Evolutionary conservation across 2,113 vertebrate genomes (phyloP), one percentile per base, ranked within the genome.

Genomic region (Microcebus jonahi): DNA sequence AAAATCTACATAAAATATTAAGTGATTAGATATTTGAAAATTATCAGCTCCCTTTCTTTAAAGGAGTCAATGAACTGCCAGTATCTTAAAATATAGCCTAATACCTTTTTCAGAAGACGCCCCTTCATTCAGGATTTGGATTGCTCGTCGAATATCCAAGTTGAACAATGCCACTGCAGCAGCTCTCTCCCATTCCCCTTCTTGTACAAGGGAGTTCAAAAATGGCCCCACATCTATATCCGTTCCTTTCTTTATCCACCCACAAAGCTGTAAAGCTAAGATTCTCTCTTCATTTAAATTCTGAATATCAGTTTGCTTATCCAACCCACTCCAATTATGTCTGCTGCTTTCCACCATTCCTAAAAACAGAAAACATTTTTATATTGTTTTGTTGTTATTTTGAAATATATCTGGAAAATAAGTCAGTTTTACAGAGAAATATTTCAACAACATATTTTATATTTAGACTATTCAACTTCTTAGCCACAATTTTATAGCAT

Each of bases 111-210:
- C 99, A 0, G 99, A 99, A 42, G 99, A 99, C 76, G 99, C 99
- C 53, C 99, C 99, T 98, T 99, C 99, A 97, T 99, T 99, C 91
- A 99, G 98, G 98, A 99, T 99, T 98, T 99, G 99, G 98, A 99
- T 99, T 57, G 99, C 99, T 15, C 99, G 98, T 3, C 99, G 99
- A 97, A 99, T 99, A 98, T 99, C 99, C 98, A 99, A 98, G 98
- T 99, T 99, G 98, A 99, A 99, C 93, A 99, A 99, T 10, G 99
- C 99, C 45, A 99, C 99, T 17, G 99, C 99, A 36, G 99, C 99
- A 0, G 99, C 99, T 85, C 99, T 98, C 93, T 99, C 99, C 99
- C 99, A 99, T 97, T 99, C 99, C 9, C 98, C 98, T 96, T 99
- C 99, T 98, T 99, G 99, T 96, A 99, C 99, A 98, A 99, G 98